Conservation (phyloP, 2,888 invertebrate species). For the Tricholauxania praeusta region DNA sequence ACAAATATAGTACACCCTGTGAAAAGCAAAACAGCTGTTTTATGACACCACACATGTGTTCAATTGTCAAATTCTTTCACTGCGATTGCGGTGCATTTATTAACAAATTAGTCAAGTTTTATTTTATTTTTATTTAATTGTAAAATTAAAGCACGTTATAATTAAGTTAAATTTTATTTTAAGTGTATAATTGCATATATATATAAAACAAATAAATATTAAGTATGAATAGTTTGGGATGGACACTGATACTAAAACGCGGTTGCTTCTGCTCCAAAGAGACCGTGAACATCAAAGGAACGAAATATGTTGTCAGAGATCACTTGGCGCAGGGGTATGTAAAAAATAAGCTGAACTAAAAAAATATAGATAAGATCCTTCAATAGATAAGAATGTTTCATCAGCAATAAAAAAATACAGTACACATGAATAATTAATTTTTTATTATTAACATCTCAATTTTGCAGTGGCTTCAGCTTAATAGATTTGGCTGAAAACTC, state of each 20-base stretch:
- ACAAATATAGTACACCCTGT: no score
- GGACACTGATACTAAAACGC: slow-evolving; percentile 78
- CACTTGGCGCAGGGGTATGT: slow-evolving; percentile 80
- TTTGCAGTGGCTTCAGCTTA: slow-evolving; percentile 82
- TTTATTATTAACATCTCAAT: slow-evolving; percentile 15
- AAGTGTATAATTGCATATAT: not conserved
- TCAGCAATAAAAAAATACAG: not conserved
- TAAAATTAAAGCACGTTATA: not conserved
- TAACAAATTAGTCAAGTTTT: not conserved
- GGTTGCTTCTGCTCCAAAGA: slow-evolving; percentile 84
- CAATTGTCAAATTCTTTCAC: no score
- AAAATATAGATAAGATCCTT: slow-evolving; percentile 12
- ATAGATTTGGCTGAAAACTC: slow-evolving; percentile 82
- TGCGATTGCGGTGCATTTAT: no score
- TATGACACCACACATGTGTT: no score
- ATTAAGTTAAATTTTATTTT: not conserved
- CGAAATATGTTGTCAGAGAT: slow-evolving; percentile 77
- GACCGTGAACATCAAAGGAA: slow-evolving; percentile 77
- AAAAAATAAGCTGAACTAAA: not conserved
- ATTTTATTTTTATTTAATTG: slow-evolving; percentile 10
- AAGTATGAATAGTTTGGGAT: slow-evolving; percentile 77
- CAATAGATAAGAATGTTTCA: slow-evolving; percentile 12
- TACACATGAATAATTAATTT: not conserved
- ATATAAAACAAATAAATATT: not conserved
- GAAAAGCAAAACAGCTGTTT: no score